A percentile compares a stretch with the other conserved stretches of the same genome.
phyloP scores from a whole-genome alignment of 2,797 vertebrate genomes.

The Schizothorax lantsangensis region DNA sequence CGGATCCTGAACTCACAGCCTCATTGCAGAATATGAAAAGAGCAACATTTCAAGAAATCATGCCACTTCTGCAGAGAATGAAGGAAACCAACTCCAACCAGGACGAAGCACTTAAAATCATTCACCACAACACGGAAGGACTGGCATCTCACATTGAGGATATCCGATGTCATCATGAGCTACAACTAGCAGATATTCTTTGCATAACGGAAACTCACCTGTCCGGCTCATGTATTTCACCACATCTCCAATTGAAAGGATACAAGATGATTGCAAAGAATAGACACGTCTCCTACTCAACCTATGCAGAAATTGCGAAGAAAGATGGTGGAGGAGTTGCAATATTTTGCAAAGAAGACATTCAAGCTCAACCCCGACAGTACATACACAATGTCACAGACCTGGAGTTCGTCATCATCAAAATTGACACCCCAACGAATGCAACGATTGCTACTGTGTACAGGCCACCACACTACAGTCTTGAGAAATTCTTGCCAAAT shows the following conservation, averaged over 20 bases:
- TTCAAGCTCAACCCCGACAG: neutral
- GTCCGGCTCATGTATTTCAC: conserved; percentile 4
- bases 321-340: conserved; percentile 25
- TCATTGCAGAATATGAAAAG: neutral
- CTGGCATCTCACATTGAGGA: conserved; percentile 11
- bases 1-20: neutral
- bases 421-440: neutral
- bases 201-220: conserved; percentile 15
- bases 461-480: neutral
- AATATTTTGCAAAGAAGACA: neutral
- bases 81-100: neutral
- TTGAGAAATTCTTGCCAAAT: neutral
- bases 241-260: conserved; percentile 26
- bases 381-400: conserved; percentile 27
- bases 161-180: conserved; percentile 33
- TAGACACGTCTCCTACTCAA: conserved; percentile 9
- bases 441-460: neutral
- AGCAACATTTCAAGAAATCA: neutral
- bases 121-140: conserved; percentile 30
- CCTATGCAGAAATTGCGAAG: neutral
- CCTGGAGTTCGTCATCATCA: conserved; percentile 19
- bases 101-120: neutral
- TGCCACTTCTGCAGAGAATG: neutral
- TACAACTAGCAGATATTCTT: neutral
- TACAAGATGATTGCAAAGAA: conserved; percentile 8